A percentile compares a stretch with the other conserved stretches of the same genome.
These are phyloP conservation scores for Dyspetes luteomarginatus DNA, from an alignment of 2,888 invertebrate genomes.

Conservation along the genomic window DNA sequence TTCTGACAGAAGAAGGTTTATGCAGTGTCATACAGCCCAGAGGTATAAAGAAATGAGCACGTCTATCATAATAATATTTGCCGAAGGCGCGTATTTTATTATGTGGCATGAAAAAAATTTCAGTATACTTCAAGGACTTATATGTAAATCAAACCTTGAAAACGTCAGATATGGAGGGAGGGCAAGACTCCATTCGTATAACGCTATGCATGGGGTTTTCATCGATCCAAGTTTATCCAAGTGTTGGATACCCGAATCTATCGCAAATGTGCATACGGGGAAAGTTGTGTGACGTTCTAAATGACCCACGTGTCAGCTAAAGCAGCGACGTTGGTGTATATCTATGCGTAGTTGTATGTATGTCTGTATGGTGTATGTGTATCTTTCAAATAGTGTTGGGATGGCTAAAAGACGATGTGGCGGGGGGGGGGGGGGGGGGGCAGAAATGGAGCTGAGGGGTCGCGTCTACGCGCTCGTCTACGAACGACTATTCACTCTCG, in stretches of 20 bases:
- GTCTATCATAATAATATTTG: slow-evolving; percentile 44
- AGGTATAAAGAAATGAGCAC: slow-evolving; percentile 20
- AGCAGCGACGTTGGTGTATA: no score
- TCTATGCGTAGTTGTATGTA: no score
- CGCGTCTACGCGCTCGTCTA: slow-evolving; percentile 48
- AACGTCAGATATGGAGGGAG: background rate
- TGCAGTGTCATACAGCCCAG: slow-evolving; percentile 14
- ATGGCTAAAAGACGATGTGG: slow-evolving; percentile 38
- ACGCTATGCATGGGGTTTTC: slow-evolving; percentile 27
- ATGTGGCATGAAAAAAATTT: background rate
- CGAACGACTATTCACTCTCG: slow-evolving; percentile 67
- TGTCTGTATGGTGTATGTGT: slow-evolving; percentile 27
- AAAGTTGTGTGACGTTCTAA: slow-evolving; percentile 38
- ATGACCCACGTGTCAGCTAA: slow-evolving; percentile 49
- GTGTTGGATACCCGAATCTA: slow-evolving; percentile 17
- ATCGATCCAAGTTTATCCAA: slow-evolving; percentile 1
- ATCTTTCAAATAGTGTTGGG: slow-evolving; percentile 42
- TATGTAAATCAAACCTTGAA: slow-evolving; percentile 18
- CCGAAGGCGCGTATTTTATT: slow-evolving; percentile 8
- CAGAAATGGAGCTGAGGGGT: background rate
- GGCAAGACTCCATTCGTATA: slow-evolving; percentile 13
- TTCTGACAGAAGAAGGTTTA: slow-evolving; percentile 15
- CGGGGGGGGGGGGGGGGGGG: background rate
- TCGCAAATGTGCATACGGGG: slow-evolving; percentile 9
- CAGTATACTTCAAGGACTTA: background rate